These are phyloP conservation scores for Argopecten irradians DNA, from an alignment of 1,140 invertebrate species.

Conservation along the genomic window DNA sequence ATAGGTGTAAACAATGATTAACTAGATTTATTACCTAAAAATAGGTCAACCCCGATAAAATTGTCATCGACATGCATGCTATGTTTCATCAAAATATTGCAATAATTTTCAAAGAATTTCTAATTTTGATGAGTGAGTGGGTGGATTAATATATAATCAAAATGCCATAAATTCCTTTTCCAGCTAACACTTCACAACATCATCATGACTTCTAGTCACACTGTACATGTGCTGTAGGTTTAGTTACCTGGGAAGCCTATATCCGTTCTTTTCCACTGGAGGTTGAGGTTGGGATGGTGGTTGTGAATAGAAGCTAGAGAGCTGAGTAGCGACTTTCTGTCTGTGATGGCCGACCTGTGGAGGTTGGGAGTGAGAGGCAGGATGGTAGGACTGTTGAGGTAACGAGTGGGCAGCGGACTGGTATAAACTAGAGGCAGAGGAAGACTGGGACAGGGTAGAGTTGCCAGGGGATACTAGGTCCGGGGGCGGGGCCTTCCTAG, in stretches of 20 bases:
- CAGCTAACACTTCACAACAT: too few species aligned
- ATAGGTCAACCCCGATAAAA: too few species aligned
- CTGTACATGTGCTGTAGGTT: too few species aligned
- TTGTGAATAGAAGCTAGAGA: slow-evolving; percentile 9
- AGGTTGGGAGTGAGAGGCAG: not conserved
- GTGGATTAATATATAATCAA: too few species aligned
- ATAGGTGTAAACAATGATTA: too few species aligned
- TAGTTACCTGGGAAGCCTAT: not conserved
- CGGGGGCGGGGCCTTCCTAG: not conserved
- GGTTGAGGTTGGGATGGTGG: not conserved
- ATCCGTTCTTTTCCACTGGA: not conserved
- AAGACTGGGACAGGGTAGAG: slow-evolving; percentile 33
- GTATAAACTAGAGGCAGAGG: slow-evolving; percentile 24
- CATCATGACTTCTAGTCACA: too few species aligned
- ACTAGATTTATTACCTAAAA: too few species aligned
- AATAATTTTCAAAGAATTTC: too few species aligned
- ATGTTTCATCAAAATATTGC: too few species aligned
- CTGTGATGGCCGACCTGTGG: slow-evolving; percentile 28
- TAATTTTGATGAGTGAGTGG: too few species aligned
- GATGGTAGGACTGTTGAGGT: not conserved
- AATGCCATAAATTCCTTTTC: too few species aligned
- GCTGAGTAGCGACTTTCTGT: slow-evolving; percentile 35
- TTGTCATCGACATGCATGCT: too few species aligned
- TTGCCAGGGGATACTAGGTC: slow-evolving; percentile 43
- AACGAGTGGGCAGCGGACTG: not conserved